Evolutionary conservation across 1,140 invertebrate species (phyloP), one percentile per base, ranked within the genome.

Genomic region (Microplitis mediator): DNA sequence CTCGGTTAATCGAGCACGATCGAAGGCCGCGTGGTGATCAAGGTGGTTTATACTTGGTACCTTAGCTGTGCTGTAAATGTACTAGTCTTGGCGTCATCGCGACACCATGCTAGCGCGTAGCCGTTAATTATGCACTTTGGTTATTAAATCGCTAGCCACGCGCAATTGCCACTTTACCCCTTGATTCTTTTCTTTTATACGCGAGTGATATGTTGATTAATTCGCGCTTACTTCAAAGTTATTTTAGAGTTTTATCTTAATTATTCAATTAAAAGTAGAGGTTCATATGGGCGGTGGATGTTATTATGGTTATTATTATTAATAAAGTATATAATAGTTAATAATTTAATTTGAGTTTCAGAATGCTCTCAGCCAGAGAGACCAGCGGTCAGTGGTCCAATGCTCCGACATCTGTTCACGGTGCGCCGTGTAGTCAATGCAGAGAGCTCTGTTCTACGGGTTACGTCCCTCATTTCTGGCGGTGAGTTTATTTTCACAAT

Each of bases 391-490:
- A 73, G 52, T 77, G 81, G 77, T 77, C 79, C 35, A 82, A 83
- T 69, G 32, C 32, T 13, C 61, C 23, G 16, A 32, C 61, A 75
- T 81, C 67, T 45, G 79, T 84, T 23, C 81, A 86, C 74, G 85
- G 85, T 65, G 84, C 85, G 66, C 85, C 85, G 58, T 87, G 85
- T 75, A 78, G 81, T 70, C 85, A 87, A 68, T 87, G 85, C 79
- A 78, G 85, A 71, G 85, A 87, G 51, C 78, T 86, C 52, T 87
- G 85, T 61, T 82, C 84, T 5, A 80, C 80, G 8, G 85, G 85
- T 63, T 87, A 87, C 69, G 81, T 84, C 11, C 85, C 85, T 58
- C 85, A 87, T 75, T 87, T 87, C 78, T 87, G 85, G 85, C 79
- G 85, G 85, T 86, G 70, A 85, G 82, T 81, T 36, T 68, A 45